These are phyloP conservation scores for Aradophagus sp. DNA, from an alignment of 1,140 invertebrate genomes.

Conservation along the genomic window DNA sequence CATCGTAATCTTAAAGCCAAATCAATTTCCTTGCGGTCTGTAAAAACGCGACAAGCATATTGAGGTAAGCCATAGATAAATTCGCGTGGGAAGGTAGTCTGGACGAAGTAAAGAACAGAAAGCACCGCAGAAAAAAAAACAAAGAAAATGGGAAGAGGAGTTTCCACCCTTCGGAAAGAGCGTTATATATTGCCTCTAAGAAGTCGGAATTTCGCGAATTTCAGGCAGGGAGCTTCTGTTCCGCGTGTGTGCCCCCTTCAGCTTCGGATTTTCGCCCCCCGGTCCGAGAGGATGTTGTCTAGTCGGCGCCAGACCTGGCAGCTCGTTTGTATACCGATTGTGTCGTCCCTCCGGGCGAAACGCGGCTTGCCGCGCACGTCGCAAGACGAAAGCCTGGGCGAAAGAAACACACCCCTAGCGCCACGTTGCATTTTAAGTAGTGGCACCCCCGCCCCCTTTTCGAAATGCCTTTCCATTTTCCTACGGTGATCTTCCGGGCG, in stretches of 20 bases:
- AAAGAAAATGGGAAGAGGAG: too few relatives aligned
- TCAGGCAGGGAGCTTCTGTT: too few relatives aligned
- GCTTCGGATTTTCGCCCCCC: background rate
- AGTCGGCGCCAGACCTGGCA: slow-evolving; percentile 36
- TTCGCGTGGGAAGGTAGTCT: too few relatives aligned
- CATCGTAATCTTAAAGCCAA: too few relatives aligned
- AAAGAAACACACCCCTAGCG: slow-evolving; percentile 32
- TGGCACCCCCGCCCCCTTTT: background rate
- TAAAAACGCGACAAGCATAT: too few relatives aligned
- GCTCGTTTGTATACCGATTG: slow-evolving; percentile 53
- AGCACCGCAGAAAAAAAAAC: too few relatives aligned
- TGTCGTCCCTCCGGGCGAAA: slow-evolving; percentile 28
- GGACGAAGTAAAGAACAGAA: too few relatives aligned
- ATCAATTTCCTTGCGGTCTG: too few relatives aligned
- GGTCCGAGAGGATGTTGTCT: slow-evolving; percentile 43
- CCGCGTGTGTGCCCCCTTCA: background rate
- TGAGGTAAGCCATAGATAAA: too few relatives aligned
- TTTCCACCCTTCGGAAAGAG: slow-evolving; percentile 35
- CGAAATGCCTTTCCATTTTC: too few relatives aligned
- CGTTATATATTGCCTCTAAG: slow-evolving; percentile 45
- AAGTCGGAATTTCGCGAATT: slow-evolving; percentile 41
- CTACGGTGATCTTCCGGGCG: too few relatives aligned
- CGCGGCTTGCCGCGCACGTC: slow-evolving; percentile 35
- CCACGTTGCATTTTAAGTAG: slow-evolving; percentile 39
- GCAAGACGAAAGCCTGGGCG: slow-evolving; percentile 34